Evolutionary conservation across 2,888 invertebrate genomes (phyloP).

Genomic region (Dynastes maya): DNA sequence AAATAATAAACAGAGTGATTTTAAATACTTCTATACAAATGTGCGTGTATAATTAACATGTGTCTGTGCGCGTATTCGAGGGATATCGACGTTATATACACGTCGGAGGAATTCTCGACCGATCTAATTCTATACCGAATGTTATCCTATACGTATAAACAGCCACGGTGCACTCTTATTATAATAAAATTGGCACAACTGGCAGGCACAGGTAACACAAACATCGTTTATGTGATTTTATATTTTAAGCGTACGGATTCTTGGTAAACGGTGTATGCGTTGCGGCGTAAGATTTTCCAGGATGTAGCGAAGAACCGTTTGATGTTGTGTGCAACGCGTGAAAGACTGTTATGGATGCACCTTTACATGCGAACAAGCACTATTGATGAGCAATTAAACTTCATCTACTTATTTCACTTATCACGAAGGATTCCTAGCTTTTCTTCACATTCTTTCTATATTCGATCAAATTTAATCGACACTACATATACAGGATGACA

Average conservation of each 20-base stretch:
- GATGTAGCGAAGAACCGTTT: slow-evolving; percentile 10
- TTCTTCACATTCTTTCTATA: no score
- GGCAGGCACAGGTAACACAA: slow-evolving; percentile 8
- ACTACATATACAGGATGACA: no score
- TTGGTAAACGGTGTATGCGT: neutral
- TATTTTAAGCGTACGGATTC: slow-evolving; percentile 8
- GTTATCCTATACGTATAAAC: slow-evolving; percentile 18
- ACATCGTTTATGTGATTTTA: neutral
- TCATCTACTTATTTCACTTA: no score
- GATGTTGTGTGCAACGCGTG: neutral
- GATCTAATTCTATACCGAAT: neutral
- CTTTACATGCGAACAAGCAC: no score
- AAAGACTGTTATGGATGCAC: no score
- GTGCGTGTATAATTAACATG: slow-evolving; percentile 42
- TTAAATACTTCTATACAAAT: slow-evolving; percentile 46
- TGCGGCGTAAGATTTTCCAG: slow-evolving; percentile 7
- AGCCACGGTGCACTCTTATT: neutral
- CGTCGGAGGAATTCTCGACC: slow-evolving; percentile 4
- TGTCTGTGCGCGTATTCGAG: slow-evolving; percentile 21
- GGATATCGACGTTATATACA: slow-evolving; percentile 7
- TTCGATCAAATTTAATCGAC: no score
- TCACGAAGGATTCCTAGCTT: no score
- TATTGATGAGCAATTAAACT: no score
- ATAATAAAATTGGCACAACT: slow-evolving; percentile 23
- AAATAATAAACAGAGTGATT: slow-evolving; percentile 42